Evolutionary conservation across 2,888 invertebrate species (phyloP), one percentile per base, ranked within the genome.

Genomic region (Diachrysia chrysitis): DNA sequence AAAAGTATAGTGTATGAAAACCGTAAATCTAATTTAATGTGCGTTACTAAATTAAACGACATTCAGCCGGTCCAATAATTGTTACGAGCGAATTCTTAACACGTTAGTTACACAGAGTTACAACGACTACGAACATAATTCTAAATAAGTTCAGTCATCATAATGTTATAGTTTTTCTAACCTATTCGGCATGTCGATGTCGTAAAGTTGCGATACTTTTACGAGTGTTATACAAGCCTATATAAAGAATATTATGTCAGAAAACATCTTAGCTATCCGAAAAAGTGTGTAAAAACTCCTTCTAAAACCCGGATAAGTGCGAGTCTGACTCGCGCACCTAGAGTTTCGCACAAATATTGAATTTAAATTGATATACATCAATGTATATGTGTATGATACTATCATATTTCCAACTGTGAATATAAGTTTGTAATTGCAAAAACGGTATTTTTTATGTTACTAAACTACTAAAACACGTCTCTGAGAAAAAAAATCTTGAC

Each of bases 101-200:
- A 60, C 32, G 58, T 56, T 46, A 51, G 37, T 65, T 42, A 72
- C 63, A 63, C 42, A 23, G 23, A 14, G 42, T n/a, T 42, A 37
- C 14, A 37, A 56, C n/a, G n/a, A n/a, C 25, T 64, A 55, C 61
- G 21, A 69, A 70, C 23, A 67, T 53, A 21, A 58, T 68, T 73
- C 68, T 55, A 19, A 55, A 51, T 62, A 60, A 16, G 19, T 54
- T 54, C 17, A 35, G 37, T 51, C 46, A 55, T 63, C 69, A 67
- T 69, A 66, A 79, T 66, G 62, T 82, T 75, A 82, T 67, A 71
- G 77, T 60, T 71, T 80, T 71, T 80, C 59, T 69, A 42, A 73
- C 63, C 55, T 59, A 76, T 69, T 80, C 69, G 32, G 63, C 66
- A 58, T 46, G 71, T 80, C 81, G 78, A 56, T 51, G 71, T 80